Evolutionary conservation across 2,888 invertebrate species (phyloP).

Genomic region (Lasioglossum villosulum): DNA sequence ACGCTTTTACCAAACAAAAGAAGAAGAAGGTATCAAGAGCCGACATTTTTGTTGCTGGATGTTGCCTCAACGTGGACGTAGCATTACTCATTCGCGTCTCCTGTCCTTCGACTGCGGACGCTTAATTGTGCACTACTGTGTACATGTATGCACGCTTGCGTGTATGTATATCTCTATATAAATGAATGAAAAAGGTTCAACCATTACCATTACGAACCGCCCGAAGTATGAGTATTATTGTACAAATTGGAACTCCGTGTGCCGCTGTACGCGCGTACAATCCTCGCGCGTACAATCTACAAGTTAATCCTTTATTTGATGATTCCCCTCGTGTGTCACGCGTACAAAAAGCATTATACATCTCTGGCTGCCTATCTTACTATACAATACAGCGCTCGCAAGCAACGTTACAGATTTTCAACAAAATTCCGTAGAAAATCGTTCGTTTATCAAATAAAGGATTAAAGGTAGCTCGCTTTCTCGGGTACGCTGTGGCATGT

Average conservation of each 20-base stretch:
- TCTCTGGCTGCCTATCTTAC: conserved; percentile 9
- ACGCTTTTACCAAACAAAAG: not conserved
- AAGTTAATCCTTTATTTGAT: conserved; percentile 50
- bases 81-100: not conserved
- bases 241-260: conserved; percentile 56
- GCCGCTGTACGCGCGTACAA: conserved; percentile 22
- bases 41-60: no score
- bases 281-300: conserved; percentile 46
- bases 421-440: not conserved
- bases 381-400: not conserved
- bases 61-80: not conserved
- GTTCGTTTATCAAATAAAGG: conserved; percentile 40
- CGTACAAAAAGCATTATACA: conserved; percentile 21
- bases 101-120: not conserved
- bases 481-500: not conserved
- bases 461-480: conserved; percentile 43
- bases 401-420: not conserved
- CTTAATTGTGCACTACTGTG: not conserved
- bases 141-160: not conserved
- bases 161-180: not conserved
- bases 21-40: not conserved
- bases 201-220: conserved; percentile 36
- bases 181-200: conserved; percentile 51
- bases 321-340: not conserved
- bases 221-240: conserved; percentile 58